Evolutionary conservation across 1,140 invertebrate genomes (phyloP), one percentile per base, ranked within the genome.

Genomic region (Amphibalanus amphitrite): DNA sequence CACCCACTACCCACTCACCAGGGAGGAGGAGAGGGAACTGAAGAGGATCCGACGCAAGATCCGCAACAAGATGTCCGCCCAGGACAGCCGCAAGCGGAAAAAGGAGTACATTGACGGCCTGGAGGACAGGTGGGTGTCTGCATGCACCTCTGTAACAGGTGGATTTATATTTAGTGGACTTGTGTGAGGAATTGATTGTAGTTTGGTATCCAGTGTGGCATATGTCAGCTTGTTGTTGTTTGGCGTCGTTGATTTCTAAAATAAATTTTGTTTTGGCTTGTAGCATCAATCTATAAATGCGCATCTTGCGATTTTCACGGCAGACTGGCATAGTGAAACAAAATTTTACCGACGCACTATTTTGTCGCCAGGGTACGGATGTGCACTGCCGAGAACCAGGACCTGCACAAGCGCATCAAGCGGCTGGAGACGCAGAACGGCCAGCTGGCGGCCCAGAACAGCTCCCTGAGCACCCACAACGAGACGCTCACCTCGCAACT

Each of bases 61-160:
- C 71, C 86, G 93, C 74, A 96, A 96, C 80, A 96, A 96, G 82
- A 92, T 94, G 77, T 95, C 92, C 1, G 93, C 93, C 0, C 93
- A 95, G 79, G 91, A 94, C 80, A 95, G 92, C 0, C 83, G 93
- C 40, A 93, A 94, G 78, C 84, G 92, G 75, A 95, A 95, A 85
- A 93, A 94, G 85, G 91, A 92, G 78, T 95, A 95, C 81, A 87
- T 95, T 65, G 92, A 95, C 78, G 90, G 90, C 30, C 81, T 96
- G 65, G 93, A 96, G 81, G 89, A 93, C 77, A 86, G 87, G 83
- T 88, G 78, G 79, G 74, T 70, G 28, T n/a, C n/a, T n/a, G n/a
- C n/a, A n/a, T n/a, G n/a, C n/a, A n/a, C n/a, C n/a, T n/a, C n/a
- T n/a, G n/a, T n/a, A n/a, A n/a, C n/a, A n/a, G n/a, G n/a, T n/a